Evolutionary conservation across 2,888 invertebrate genomes (phyloP).

Genomic region (Nebria salina): DNA sequence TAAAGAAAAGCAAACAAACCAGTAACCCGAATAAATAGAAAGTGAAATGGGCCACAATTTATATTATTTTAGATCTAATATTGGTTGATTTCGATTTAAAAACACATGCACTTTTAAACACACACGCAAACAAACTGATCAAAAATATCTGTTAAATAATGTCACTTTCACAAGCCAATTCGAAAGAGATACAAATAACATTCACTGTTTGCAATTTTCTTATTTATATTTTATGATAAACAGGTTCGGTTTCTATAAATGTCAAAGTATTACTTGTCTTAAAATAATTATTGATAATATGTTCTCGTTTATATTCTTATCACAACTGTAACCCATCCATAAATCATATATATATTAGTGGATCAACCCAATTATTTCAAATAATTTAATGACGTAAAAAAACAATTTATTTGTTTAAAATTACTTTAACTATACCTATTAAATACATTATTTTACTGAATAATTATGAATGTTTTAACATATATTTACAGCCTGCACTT

Average conservation of each 20-base stretch:
- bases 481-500: too few relatives aligned
- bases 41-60: not conserved
- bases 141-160: not conserved
- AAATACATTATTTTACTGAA: too few relatives aligned
- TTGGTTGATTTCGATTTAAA: constrained; percentile 4
- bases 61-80: not conserved
- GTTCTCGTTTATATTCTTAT: not conserved
- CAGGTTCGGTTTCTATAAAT: not conserved
- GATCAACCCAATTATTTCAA: not conserved
- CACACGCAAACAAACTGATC: not conserved
- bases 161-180: not conserved
- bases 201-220: not conserved
- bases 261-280: not conserved
- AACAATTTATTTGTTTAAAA: too few relatives aligned
- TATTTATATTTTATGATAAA: not conserved
- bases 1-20: too few relatives aligned
- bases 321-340: not conserved
- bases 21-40: too few relatives aligned
- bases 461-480: too few relatives aligned
- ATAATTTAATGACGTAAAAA: too few relatives aligned
- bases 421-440: not conserved
- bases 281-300: not conserved
- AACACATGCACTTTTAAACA: not conserved
- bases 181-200: not conserved
- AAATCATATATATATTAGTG: not conserved